These are phyloP conservation scores for Lates calcarifer DNA, from an alignment of 2,113 vertebrate genomes.

Conservation along the genomic window DNA sequence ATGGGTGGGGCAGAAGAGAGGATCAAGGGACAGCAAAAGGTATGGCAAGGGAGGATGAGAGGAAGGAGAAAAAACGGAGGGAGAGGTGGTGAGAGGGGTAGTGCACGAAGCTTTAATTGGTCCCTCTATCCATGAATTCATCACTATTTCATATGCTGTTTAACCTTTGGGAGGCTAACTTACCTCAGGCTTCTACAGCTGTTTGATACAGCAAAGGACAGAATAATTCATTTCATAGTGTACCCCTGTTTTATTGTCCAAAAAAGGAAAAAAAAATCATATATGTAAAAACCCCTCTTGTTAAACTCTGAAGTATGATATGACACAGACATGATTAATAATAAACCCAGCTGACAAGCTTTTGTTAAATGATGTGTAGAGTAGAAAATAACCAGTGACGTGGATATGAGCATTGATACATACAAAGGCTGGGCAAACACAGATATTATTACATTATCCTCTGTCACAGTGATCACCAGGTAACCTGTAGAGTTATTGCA, in stretches of 20 bases:
- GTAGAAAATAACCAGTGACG: not conserved
- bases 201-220: conserved; percentile 53
- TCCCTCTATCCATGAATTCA: conserved; percentile 82
- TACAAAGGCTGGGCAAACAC: not conserved
- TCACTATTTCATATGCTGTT: conserved; percentile 86
- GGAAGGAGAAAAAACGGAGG: conserved; percentile 32
- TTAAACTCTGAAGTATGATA: not conserved
- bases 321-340: not conserved
- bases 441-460: no score
- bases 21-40: conserved; percentile 61
- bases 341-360: not conserved
- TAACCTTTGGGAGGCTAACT: conserved; percentile 84
- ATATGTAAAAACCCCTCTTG: not conserved
- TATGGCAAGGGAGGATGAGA: conserved; percentile 59
- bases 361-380: not conserved
- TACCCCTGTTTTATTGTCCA: conserved; percentile 14
- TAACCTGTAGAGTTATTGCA: not conserved
- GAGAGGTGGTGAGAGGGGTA: conserved; percentile 32
- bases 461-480: no score
- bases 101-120: conserved; percentile 89
- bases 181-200: conserved; percentile 55
- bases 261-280: not conserved
- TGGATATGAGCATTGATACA: not conserved
- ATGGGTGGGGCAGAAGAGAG: conserved; percentile 32
- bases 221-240: conserved; percentile 36